Percentiles rank a stretch among this genome's conserved stretches.
These are phyloP conservation scores for Hymenochirus boettgeri DNA, from an alignment of 2,113 vertebrate genomes.

Conservation along the genomic window DNA sequence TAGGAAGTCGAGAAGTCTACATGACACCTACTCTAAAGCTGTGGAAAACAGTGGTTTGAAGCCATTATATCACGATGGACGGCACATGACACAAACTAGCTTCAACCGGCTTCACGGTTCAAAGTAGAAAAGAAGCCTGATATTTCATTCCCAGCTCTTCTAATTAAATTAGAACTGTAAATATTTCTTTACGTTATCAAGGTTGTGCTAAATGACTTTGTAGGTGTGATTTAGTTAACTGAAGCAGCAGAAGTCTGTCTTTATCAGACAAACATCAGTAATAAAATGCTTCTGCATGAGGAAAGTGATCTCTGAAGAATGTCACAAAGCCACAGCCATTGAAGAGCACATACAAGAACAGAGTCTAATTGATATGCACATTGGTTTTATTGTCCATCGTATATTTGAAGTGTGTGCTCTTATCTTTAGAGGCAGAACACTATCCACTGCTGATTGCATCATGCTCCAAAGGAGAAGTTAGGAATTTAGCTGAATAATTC, in stretches of 20 bases:
- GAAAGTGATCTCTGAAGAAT: slow-evolving; percentile 38
- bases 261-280: slow-evolving; percentile 39
- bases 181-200: slow-evolving; percentile 55
- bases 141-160: slow-evolving; percentile 45
- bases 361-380: slow-evolving; percentile 21
- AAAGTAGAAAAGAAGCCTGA: slow-evolving; percentile 7
- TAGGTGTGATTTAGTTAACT: slow-evolving; percentile 51
- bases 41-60: too few relatives aligned
- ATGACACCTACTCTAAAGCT: too few relatives aligned
- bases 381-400: slow-evolving; percentile 31
- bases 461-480: slow-evolving; percentile 39
- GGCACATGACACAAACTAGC: too few relatives aligned
- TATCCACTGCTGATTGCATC: slow-evolving; percentile 54
- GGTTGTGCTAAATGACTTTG: slow-evolving; percentile 50
- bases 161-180: slow-evolving; percentile 47
- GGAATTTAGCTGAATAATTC: slow-evolving; percentile 30
- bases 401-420: slow-evolving; percentile 43
- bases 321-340: slow-evolving; percentile 39
- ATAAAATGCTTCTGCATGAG: slow-evolving; percentile 36
- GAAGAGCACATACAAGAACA: slow-evolving; percentile 47
- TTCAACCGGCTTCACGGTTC: too few relatives aligned
- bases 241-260: slow-evolving; percentile 43
- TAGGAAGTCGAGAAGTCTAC: too few relatives aligned
- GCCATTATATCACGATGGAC: too few relatives aligned
- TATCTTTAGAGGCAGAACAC: slow-evolving; percentile 49